Conservation (phyloP, 2,888 invertebrate species). For the Thysanoteuthis rhombus region DNA sequence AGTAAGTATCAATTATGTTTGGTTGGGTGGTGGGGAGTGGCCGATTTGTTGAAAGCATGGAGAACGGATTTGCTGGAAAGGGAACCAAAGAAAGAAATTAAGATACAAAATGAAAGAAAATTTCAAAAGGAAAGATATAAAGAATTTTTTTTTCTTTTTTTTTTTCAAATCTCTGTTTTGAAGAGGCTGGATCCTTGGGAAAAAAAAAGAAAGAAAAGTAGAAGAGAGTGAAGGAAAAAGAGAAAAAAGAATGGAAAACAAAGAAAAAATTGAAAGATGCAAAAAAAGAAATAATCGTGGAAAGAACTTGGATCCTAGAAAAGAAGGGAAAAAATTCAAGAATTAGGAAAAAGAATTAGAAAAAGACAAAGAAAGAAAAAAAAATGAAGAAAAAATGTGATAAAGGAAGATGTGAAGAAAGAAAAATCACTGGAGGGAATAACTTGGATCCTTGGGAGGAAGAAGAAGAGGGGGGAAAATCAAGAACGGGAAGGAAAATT, state of each 20-base stretch:
- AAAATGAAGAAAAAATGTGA: background rate
- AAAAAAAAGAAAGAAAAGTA: background rate
- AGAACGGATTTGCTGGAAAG: no score
- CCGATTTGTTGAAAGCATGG: no score
- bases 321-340: background rate
- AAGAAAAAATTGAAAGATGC: background rate
- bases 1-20: no score
- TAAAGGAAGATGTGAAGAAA: background rate
- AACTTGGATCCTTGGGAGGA: background rate
- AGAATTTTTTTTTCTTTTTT: no score
- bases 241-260: background rate
- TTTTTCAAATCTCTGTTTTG: no score
- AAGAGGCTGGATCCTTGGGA: no score
- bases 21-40: no score
- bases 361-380: background rate
- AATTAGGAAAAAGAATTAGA: background rate
- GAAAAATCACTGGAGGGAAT: background rate
- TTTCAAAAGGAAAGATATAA: background rate
- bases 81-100: no score
- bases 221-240: background rate
- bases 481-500: no score
- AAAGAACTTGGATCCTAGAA: background rate
- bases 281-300: background rate
- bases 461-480: background rate
- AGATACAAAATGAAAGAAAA: no score